phyloP scores from a whole-genome alignment of 2,888 invertebrate species.

The Noctua janthina region DNA sequence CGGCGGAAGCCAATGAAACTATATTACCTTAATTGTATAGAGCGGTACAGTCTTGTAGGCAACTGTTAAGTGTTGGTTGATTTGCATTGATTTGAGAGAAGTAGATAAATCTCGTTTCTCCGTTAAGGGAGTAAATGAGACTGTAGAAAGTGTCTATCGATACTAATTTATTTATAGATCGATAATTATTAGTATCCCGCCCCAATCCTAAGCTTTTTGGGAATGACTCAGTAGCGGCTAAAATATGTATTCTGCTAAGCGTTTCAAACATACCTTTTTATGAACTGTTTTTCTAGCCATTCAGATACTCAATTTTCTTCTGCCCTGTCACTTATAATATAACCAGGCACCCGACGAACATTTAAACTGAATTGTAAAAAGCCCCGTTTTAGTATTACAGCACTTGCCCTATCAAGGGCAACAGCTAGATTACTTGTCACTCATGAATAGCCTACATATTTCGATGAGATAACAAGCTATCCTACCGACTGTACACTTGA shows the following conservation, averaged over 20 bases:
- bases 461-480: constrained; percentile 32
- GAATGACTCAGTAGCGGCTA: not conserved
- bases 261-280: not conserved
- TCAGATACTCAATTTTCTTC: not conserved
- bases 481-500: constrained; percentile 57
- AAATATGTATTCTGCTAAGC: not conserved
- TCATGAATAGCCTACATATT: constrained; percentile 51
- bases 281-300: not conserved
- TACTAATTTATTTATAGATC: not conserved
- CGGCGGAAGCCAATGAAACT: constrained; percentile 73
- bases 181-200: not conserved
- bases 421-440: constrained; percentile 4
- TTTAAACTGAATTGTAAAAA: not conserved
- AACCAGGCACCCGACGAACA: not conserved
- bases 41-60: constrained; percentile 56
- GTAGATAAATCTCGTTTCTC: not conserved
- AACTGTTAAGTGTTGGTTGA: constrained; percentile 8
- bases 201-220: not conserved
- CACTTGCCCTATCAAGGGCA: constrained; percentile 32
- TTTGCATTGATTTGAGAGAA: not conserved
- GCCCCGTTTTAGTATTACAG: not conserved
- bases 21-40: constrained; percentile 71
- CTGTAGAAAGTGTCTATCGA: not conserved
- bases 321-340: not conserved
- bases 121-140: not conserved